phyloP scores from a whole-genome alignment of 2,113 vertebrate species.

The Serinus canaria region DNA sequence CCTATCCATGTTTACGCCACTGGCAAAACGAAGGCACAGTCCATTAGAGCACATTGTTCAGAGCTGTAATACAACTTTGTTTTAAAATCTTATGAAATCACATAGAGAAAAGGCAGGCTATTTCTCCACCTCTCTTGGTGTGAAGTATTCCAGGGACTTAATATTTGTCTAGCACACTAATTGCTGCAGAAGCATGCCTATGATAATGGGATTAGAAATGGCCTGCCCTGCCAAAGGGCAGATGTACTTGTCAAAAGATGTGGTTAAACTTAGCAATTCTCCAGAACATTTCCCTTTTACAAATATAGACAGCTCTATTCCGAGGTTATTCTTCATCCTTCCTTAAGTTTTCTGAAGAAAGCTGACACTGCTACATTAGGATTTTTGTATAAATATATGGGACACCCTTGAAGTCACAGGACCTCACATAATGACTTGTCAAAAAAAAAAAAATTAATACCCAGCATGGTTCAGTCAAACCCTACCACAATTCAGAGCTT shows the following conservation, averaged over 20 bases:
- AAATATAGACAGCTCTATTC: neutral
- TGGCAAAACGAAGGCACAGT: neutral
- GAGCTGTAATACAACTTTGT: neutral
- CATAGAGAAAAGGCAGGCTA: neutral
- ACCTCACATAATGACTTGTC: neutral
- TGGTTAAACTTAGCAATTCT: neutral
- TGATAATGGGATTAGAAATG: neutral
- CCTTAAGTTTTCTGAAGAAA: neutral
- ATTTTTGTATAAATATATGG: fast-evolving
- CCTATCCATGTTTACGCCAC: neutral
- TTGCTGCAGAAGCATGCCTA: neutral
- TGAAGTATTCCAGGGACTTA: neutral
- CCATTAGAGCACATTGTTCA: neutral
- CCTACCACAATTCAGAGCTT: neutral
- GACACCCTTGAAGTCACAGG: neutral
- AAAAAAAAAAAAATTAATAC: neutral
- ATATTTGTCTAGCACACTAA: neutral
- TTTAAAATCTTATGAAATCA: neutral
- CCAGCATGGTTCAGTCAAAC: neutral
- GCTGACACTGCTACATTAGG: neutral
- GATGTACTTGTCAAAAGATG: neutral
- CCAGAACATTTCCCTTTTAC: neutral
- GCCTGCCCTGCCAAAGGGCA: neutral
- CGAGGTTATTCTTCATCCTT: neutral
- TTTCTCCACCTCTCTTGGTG: neutral